phyloP scores from a whole-genome alignment of 64 coral and sea anemone species.

The Pocillopora damicornis region DNA sequence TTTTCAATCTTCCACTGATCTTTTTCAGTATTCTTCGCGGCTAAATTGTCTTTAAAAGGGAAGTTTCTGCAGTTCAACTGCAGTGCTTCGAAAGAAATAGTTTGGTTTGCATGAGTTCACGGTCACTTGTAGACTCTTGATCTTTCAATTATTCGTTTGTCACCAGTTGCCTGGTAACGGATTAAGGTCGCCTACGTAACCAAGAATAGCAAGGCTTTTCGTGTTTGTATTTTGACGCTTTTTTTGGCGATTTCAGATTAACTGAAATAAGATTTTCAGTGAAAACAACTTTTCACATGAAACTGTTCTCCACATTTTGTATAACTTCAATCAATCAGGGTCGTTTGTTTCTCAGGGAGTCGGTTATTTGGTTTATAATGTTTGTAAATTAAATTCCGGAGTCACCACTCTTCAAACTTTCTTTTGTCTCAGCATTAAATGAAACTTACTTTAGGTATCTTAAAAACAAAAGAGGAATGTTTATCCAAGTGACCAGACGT shows the following conservation, averaged over 20 bases:
- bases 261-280: no score
- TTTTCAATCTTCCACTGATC: not conserved
- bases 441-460: not conserved
- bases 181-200: not conserved
- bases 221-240: not conserved
- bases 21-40: not conserved
- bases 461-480: not conserved
- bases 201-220: not conserved
- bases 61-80: not conserved
- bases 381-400: not conserved
- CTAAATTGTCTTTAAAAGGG: not conserved
- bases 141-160: not conserved
- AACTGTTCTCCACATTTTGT: no score
- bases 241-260: not conserved
- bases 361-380: no score
- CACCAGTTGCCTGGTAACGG: slow-evolving; percentile 8
- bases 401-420: not conserved
- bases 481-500: not conserved
- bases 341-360: no score
- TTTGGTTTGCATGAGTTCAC: not conserved
- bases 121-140: not conserved
- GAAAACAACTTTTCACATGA: no score
- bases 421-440: not conserved
- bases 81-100: not conserved
- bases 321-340: no score